A percentile compares a stretch with the other conserved stretches of the same genome.
phyloP scores from a whole-genome alignment of 1,140 invertebrate genomes.

The Drosophila sucinea region DNA sequence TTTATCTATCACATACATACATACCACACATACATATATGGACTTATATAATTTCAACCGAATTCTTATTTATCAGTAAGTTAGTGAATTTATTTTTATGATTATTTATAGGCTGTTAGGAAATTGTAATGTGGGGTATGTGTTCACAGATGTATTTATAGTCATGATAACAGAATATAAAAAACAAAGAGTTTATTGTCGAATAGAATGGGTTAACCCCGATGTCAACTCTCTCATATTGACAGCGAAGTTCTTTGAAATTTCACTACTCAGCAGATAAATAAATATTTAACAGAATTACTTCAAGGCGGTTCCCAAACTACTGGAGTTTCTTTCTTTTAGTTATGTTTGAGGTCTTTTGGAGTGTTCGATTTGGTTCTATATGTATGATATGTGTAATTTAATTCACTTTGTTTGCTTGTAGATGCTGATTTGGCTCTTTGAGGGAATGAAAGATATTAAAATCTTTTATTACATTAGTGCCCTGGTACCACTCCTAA shows the following conservation, averaged over 20 bases:
- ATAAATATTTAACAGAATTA: too few species aligned
- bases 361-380: too few species aligned
- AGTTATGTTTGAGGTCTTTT: too few species aligned
- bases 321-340: too few species aligned
- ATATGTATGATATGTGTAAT: too few species aligned
- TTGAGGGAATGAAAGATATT: neutral
- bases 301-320: too few species aligned
- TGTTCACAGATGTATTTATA: slow-evolving; percentile 60
- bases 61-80: slow-evolving; percentile 40
- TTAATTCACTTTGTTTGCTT: neutral
- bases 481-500: neutral
- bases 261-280: too few species aligned
- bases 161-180: slow-evolving; percentile 41
- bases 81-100: slow-evolving; percentile 49
- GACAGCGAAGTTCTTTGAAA: too few species aligned
- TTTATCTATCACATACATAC: neutral
- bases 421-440: neutral
- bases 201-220: slow-evolving; percentile 8
- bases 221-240: too few species aligned
- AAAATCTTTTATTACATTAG: slow-evolving; percentile 7
- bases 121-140: slow-evolving; percentile 52
- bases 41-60: slow-evolving; percentile 6
- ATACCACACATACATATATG: neutral
- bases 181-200: slow-evolving; percentile 26
- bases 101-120: slow-evolving; percentile 58